phyloP scores from a whole-genome alignment of 2,888 invertebrate genomes.

The Drosophila incognita region DNA sequence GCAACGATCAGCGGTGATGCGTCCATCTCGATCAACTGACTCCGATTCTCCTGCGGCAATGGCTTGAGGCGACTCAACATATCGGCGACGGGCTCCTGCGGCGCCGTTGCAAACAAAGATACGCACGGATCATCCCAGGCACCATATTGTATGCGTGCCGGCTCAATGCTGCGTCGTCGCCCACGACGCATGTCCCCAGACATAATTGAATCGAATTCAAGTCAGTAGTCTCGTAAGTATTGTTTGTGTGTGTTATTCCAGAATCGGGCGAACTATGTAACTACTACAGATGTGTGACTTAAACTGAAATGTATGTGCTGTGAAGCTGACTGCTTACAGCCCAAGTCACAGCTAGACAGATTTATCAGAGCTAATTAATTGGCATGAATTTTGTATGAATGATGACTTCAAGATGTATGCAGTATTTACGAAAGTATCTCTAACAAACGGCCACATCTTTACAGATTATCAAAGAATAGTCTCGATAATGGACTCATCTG shows the following conservation, averaged over 20 bases:
- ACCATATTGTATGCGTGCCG: constrained; percentile 48
- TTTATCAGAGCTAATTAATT: not conserved
- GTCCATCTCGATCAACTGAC: constrained; percentile 32
- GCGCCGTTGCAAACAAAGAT: constrained; percentile 56
- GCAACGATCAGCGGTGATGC: constrained; percentile 28
- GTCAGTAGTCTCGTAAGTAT: not conserved
- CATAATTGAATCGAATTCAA: constrained; percentile 13
- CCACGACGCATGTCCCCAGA: constrained; percentile 24
- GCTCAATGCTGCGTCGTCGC: constrained; percentile 34
- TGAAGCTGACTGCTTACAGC: constrained; percentile 2
- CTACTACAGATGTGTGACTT: constrained; percentile 20
- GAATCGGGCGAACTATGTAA: constrained; percentile 21
- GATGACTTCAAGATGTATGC: no score
- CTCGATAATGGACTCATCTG: no score
- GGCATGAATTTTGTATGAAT: not conserved
- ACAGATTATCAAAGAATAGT: no score
- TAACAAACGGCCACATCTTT: no score
- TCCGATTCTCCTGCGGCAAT: constrained; percentile 16
- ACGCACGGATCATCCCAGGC: constrained; percentile 62
- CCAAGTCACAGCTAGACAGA: constrained; percentile 5
- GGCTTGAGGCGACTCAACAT: constrained; percentile 37
- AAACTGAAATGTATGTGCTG: constrained; percentile 39
- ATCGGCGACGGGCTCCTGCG: constrained; percentile 51
- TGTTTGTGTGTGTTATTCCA: not conserved
- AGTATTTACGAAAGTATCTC: no score